Conservation (phyloP, 2,113 vertebrate species). For the Pantherophis guttatus region DNA sequence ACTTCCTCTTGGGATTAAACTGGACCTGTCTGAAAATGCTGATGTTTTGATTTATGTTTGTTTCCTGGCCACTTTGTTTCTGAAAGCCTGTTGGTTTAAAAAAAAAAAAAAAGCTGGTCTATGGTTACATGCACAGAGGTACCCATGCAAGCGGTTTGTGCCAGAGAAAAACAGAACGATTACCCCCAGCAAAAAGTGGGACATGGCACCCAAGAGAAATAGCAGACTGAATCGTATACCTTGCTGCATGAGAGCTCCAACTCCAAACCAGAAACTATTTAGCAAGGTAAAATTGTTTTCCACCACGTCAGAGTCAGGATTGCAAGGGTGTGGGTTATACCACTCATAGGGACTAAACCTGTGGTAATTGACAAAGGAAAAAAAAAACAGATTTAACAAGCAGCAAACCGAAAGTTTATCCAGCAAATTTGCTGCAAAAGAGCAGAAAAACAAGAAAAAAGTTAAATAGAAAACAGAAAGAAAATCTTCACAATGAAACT, state of each 20-base stretch:
- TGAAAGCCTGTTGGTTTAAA: conserved; percentile 45
- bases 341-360: conserved; percentile 99
- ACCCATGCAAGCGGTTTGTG: conserved; percentile 87
- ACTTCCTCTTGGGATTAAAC: conserved; percentile 52
- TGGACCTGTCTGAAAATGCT: conserved; percentile 38
- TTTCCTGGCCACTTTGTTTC: conserved; percentile 53
- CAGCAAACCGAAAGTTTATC: conserved; percentile 64
- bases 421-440: conserved; percentile 75
- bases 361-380: conserved; percentile 84
- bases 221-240: conserved; percentile 98
- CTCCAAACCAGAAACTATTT: conserved; percentile 99
- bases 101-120: conserved; percentile 67
- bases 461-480: conserved; percentile 66
- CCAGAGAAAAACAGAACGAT: conserved; percentile 77
- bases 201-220: conserved; percentile 81
- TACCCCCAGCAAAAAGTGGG: conserved; percentile 98
- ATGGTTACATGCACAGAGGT: conserved; percentile 96
- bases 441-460: conserved; percentile 72
- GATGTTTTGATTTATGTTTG: conserved; percentile 37
- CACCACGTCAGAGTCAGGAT: conserved; percentile 99
- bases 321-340: conserved; percentile 99
- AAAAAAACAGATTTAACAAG: conserved; percentile 76
- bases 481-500: conserved; percentile 45
- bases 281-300: conserved; percentile 99
- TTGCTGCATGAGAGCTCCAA: conserved; percentile 99